Evolutionary conservation across 2,888 invertebrate species (phyloP).

Genomic region (Cryptocephalus moraei): DNA sequence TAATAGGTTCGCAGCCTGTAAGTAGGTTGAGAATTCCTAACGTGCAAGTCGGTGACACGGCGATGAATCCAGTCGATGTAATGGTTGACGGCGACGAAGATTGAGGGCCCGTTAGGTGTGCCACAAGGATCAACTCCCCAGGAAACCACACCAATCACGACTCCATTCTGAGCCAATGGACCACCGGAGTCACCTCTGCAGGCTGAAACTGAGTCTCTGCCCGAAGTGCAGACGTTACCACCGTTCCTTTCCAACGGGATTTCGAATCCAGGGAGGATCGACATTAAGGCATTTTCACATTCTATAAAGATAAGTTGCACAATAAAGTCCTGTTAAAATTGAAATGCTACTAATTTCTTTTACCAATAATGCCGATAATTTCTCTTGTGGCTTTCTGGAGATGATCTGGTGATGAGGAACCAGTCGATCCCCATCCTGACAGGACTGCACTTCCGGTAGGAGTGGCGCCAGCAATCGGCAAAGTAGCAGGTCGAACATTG

Average conservation of each 20-base stretch:
- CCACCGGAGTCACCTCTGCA: slow-evolving; percentile 49
- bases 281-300: slow-evolving; percentile 14
- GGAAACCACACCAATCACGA: slow-evolving; percentile 44
- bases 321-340: no score
- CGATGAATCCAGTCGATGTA: slow-evolving; percentile 34
- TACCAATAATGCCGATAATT: no score
- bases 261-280: slow-evolving; percentile 1
- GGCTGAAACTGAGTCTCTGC: slow-evolving; percentile 40
- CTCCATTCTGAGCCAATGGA: slow-evolving; percentile 29
- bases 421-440: no score
- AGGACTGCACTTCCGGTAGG: no score
- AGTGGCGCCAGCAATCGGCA: no score
- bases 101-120: slow-evolving; percentile 41
- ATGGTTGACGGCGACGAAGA: slow-evolving; percentile 43
- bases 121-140: slow-evolving; percentile 48
- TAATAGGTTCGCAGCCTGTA: not conserved
- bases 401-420: no score
- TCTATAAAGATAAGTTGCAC: slow-evolving; percentile 24
- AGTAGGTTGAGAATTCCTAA: not conserved
- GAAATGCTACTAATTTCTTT: no score
- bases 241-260: not conserved
- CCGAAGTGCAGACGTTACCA: slow-evolving; percentile 43
- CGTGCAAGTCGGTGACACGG: slow-evolving; percentile 1
- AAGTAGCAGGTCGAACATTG: no score
- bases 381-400: no score